Evolutionary conservation across 2,113 vertebrate genomes (phyloP), one percentile per base, ranked within the genome.

Genomic region (Corythornis madagascariensis): DNA sequence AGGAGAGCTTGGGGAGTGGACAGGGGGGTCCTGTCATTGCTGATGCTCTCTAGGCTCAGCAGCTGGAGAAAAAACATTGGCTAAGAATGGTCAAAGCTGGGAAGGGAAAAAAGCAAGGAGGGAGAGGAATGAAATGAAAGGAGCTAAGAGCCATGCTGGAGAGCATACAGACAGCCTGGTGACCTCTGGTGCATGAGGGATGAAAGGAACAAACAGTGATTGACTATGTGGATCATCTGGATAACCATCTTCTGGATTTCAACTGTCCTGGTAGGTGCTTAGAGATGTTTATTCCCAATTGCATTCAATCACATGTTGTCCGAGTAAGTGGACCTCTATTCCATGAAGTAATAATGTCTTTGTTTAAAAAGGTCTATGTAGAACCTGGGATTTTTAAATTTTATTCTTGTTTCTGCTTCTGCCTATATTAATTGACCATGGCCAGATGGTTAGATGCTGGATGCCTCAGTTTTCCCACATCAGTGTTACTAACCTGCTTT

Each of bases 161-260:
- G 75, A 87, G 60, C 31, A 25, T n/a, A 74, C 18, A 43, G 79
- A 67, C 40, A 81, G 63, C 53, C 45, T 6, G 2, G 21, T 69
- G 82, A 70, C 59, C 74, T 92, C 43, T 74, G 78, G 33, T 77
- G 52, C 16, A 4, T 1, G 3, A 94, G 86, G 60, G 28, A 88
- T 96, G 93, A 93, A 92, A 60, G 79, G 88, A 84, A 91, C 40
- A 74, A 47, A 53, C 65, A 59, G 74, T 56, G 33, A 50, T 38
- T 90, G 60, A 96, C 87, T 40, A 97, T 97, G 96, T 92, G 95
- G 96, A 87, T 73, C 40, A 72, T 92, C 66, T 82, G 75, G 64
- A 69, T 91, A 55, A 94, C 88, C 77, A 35, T 92, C 81, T 85
- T 93, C 66, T 94, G 93, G 75, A 94, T 95, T 91, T 90, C 94